These are phyloP conservation scores for Mesitornis unicolor DNA, from an alignment of 2,113 vertebrate species.

Conservation along the genomic window DNA sequence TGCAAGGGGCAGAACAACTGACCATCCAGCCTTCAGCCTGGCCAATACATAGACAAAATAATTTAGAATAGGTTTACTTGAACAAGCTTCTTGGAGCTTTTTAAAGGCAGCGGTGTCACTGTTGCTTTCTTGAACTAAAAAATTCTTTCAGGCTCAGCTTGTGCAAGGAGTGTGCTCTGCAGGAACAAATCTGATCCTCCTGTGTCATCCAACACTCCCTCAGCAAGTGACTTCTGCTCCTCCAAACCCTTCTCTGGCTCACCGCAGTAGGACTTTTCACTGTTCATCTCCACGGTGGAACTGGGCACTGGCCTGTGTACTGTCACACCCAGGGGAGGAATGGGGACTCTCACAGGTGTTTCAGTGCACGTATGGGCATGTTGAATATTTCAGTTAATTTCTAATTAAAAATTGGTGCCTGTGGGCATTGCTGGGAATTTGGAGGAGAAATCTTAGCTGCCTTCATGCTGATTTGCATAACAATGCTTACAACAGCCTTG, in stretches of 20 bases:
- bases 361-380: neutral
- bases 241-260: neutral
- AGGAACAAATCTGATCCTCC: neutral
- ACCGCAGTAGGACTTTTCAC: neutral
- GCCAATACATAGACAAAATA: neutral
- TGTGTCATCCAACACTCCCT: neutral
- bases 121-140: neutral
- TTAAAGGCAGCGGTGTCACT: neutral
- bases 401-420: constrained; percentile 55
- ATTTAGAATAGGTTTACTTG: neutral
- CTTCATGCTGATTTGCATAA: constrained; percentile 44
- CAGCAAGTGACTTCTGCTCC: fast-evolving
- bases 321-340: neutral
- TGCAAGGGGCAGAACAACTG: neutral
- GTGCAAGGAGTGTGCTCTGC: neutral
- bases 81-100: neutral
- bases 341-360: constrained; percentile 11
- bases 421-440: constrained; percentile 13
- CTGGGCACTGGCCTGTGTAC: neutral
- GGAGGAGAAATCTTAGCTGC: neutral
- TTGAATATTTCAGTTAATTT: constrained; percentile 32
- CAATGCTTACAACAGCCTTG: constrained; percentile 31
- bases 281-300: neutral
- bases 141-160: neutral
- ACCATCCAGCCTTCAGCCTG: neutral